Evolutionary conservation across 2,888 invertebrate species (phyloP).

Genomic region (Dione vanillae): DNA sequence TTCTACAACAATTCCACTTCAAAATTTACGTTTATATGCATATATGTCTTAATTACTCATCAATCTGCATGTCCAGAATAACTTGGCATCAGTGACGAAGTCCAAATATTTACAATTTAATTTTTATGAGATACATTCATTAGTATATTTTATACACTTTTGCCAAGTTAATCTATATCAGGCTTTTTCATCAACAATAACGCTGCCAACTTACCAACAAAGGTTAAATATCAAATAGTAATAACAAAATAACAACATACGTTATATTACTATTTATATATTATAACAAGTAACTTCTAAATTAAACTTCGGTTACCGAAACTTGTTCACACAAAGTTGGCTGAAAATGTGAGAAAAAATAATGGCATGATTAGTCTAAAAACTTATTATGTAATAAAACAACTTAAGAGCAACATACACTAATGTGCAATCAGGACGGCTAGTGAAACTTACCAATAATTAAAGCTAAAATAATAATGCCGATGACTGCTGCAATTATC

Average conservation of each 20-base stretch:
- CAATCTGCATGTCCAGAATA: conserved; percentile 31
- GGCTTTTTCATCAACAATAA: conserved; percentile 60
- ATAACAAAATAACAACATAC: conserved; percentile 70
- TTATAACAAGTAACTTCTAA: conserved; percentile 76
- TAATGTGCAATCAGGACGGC: conserved; percentile 48
- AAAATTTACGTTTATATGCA: background rate
- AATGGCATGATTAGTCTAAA: conserved; percentile 72
- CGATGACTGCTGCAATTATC: conserved; percentile 95
- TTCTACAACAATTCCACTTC: background rate
- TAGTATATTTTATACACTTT: conserved; percentile 10
- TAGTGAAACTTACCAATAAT: conserved; percentile 90
- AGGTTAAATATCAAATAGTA: conserved; percentile 63
- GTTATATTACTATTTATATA: conserved; percentile 67
- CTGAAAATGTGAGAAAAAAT: conserved; percentile 80
- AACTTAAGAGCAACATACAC: conserved; percentile 50
- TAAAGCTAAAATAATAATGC: conserved; percentile 92
- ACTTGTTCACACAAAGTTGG: conserved; percentile 83
- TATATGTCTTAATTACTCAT: conserved; percentile 30
- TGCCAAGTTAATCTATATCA: conserved; percentile 39
- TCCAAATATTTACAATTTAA: background rate
- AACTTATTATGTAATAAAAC: conserved; percentile 54
- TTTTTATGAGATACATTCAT: background rate
- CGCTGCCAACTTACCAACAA: conserved; percentile 76
- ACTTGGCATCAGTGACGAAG: conserved; percentile 25
- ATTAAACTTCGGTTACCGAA: conserved; percentile 78